Conservation (phyloP, 2,113 vertebrate species). For the Cyprinodon brontotheroides region DNA sequence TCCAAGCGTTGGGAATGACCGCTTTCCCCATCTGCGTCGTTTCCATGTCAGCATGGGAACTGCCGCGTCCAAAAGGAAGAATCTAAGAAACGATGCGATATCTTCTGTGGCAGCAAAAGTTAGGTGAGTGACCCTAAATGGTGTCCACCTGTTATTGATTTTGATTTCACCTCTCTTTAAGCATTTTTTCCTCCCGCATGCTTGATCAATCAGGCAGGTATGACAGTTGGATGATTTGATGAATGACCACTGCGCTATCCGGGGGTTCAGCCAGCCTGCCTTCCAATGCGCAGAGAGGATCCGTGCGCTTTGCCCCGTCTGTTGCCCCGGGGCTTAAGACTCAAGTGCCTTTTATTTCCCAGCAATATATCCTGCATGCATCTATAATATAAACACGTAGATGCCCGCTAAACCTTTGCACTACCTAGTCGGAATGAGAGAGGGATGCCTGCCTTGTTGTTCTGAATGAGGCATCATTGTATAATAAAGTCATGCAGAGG, state of each 20-base stretch:
- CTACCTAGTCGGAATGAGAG: neutral
- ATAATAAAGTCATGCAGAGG: constrained; percentile 63
- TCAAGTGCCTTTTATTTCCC: neutral
- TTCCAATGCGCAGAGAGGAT: constrained; percentile 41
- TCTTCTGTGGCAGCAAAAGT: constrained; percentile 98
- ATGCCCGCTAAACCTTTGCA: neutral
- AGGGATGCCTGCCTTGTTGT: constrained; percentile 23
- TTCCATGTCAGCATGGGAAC: constrained; percentile 91
- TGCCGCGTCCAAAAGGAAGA: constrained; percentile 93
- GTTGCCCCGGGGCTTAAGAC: constrained; percentile 24
- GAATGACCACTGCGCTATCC: constrained; percentile 46
- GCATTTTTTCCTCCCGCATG: neutral
- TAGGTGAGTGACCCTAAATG: constrained; percentile 83
- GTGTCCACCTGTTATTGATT: neutral
- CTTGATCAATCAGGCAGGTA: constrained; percentile 21
- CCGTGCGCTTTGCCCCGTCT: constrained; percentile 50
- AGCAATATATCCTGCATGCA: neutral
- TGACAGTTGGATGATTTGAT: constrained; percentile 16
- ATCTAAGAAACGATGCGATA: constrained; percentile 94
- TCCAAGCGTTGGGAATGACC: constrained; percentile 75
- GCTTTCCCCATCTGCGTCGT: constrained; percentile 67
- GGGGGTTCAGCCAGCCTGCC: neutral
- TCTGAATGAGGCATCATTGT: constrained; percentile 68
- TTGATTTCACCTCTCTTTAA: neutral
- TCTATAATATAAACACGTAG: neutral